Conservation (phyloP, 2,888 invertebrate species). For the Eupithecia tripunctaria region DNA sequence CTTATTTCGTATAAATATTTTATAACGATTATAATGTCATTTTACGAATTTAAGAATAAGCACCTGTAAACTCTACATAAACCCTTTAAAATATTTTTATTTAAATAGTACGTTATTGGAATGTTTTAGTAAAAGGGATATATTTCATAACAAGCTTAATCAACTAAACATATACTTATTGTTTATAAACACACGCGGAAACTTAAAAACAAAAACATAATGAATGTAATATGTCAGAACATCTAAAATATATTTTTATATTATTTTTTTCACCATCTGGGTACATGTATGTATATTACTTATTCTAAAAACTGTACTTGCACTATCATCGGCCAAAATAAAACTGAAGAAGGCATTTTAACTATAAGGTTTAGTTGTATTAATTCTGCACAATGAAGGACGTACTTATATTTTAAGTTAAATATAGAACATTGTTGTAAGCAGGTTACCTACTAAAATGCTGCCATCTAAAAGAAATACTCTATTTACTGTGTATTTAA, state of each 20-base stretch:
- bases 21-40: conserved; percentile 46
- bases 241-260: conserved; percentile 5
- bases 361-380: not conserved
- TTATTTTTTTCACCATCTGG: conserved; percentile 5
- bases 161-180: not conserved
- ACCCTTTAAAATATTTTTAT: not conserved
- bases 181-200: not conserved
- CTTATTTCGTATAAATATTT: conserved; percentile 52
- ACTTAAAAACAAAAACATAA: not conserved
- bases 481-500: not conserved
- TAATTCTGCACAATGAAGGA: conserved; percentile 7
- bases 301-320: conserved; percentile 45
- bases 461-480: not conserved
- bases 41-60: conserved; percentile 15
- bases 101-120: conserved; percentile 52
- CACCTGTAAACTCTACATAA: not conserved
- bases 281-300: not conserved
- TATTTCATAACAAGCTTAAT: conserved; percentile 16
- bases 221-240: not conserved
- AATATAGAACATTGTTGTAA: not conserved
- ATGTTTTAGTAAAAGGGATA: conserved; percentile 59
- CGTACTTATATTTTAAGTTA: not conserved
- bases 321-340: conserved; percentile 55
- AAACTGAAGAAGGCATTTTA: not conserved
- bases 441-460: not conserved